phyloP scores from a whole-genome alignment of 2,113 vertebrate species.

The Calidris pygmaea region DNA sequence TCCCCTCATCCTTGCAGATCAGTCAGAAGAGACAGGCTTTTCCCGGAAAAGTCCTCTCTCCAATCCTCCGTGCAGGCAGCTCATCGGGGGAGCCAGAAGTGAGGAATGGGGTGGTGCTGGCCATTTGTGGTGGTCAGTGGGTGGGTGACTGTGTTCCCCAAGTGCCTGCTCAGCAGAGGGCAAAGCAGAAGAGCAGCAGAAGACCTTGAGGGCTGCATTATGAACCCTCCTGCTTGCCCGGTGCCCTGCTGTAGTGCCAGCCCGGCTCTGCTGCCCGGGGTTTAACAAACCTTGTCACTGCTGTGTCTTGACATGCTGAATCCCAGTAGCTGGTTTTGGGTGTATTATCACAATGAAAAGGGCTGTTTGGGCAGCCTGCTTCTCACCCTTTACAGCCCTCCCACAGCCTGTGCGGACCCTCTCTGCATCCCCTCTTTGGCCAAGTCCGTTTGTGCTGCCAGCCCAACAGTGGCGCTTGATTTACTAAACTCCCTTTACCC shows the following conservation, averaged over 20 bases:
- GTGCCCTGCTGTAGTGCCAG: background rate
- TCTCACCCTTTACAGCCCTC: background rate
- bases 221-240: rapidly evolving
- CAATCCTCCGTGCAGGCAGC: background rate
- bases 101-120: background rate
- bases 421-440: background rate
- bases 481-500: background rate
- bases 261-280: rapidly evolving
- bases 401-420: background rate
- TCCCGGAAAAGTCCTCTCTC: background rate
- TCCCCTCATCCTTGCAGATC: background rate
- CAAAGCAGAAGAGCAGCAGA: background rate
- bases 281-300: background rate
- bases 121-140: background rate
- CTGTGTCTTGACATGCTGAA: background rate
- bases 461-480: background rate
- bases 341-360: background rate
- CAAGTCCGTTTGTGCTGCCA: background rate
- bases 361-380: background rate
- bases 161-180: background rate
- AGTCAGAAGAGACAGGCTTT: background rate
- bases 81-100: rapidly evolving
- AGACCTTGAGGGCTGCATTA: background rate
- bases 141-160: rapidly evolving
- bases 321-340: background rate